Evolutionary conservation across 2,113 vertebrate species (phyloP), one percentile per base, ranked within the genome.

Genomic region (Caranx ignobilis): DNA sequence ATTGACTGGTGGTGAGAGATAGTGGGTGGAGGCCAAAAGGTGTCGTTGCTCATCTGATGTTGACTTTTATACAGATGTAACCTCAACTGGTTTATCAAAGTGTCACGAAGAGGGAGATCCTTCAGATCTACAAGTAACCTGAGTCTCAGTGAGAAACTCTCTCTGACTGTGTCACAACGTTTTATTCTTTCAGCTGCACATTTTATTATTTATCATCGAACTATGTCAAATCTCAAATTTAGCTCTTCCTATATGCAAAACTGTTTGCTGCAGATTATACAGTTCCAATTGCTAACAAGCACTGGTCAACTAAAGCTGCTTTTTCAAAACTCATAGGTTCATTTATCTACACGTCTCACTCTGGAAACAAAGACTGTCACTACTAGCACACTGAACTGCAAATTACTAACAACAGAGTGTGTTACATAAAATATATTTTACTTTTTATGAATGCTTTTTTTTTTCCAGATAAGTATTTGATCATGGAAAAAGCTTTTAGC

Each of bases 1-100:
- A 66, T 31, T 66, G 60, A 62, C 63, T 45, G 34, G 82, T 84
- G 82, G 39, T 85, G 83, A 85, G 71, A 86, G 76, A 83, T 35
- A 43, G 63, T 26, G 81, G 90, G 79, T 87, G 83, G 71, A 35
- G 72, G 83, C 48, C 72, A 55, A 16, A 63, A 75, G 19, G 13
- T 78, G 60, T 83, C 65, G 80, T 32, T 56, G 7, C 35, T 43
- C 2, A 0, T 65, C 57, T 81, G 66, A 70, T 74, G 57, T 68
- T 59, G 70, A 72, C 77, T 75, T 82, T 71, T 72, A 67, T 18
- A 39, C 13, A 69, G 13, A 52, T 37, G 57, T 1, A 62, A 79
- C 13, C 15, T 12, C 10, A 73, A 19, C 19, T 15, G 13, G 2
- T 59, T 74, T n/a, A 65, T 75, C 48, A 48, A 11, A 76, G 21